These are phyloP conservation scores for Orussus abietinus DNA, from an alignment of 1,140 invertebrate species.

Conservation along the genomic window DNA sequence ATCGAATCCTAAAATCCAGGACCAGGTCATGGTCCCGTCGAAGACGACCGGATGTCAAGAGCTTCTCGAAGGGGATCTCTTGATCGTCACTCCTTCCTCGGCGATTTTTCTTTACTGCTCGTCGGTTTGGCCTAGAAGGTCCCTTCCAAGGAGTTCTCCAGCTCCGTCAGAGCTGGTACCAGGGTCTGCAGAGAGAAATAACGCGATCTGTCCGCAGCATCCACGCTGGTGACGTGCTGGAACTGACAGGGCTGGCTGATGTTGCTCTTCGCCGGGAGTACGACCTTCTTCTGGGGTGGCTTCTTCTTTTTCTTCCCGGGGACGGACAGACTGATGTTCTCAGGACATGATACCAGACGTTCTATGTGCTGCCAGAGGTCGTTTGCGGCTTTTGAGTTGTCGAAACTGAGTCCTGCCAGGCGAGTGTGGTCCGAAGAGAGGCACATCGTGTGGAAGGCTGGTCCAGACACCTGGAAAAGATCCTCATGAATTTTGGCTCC, in stretches of 20 bases:
- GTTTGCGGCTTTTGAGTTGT: constrained; percentile 68
- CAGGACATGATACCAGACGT: constrained; percentile 69
- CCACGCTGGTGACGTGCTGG: constrained; percentile 79
- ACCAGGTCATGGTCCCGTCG: no score
- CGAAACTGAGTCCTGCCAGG: constrained; percentile 61
- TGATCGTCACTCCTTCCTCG: no score
- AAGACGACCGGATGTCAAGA: no score
- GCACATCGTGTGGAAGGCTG: constrained; percentile 80
- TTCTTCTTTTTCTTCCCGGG: constrained; percentile 63
- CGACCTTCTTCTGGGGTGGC: constrained; percentile 51
- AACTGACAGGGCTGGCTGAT: constrained; percentile 86
- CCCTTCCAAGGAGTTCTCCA: constrained; percentile 32
- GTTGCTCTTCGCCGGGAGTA: constrained; percentile 72
- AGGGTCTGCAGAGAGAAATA: constrained; percentile 67
- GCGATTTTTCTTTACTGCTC: no score
- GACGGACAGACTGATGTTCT: constrained; percentile 73
- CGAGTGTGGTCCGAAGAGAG: constrained; percentile 66
- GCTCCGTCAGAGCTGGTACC: constrained; percentile 42
- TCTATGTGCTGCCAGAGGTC: constrained; percentile 69
- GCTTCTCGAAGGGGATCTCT: no score
- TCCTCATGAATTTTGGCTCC: no score
- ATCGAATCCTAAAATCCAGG: no score
- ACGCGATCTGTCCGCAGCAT: constrained; percentile 62
- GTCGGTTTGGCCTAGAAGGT: no score
- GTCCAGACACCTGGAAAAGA: constrained; percentile 58